Conservation (phyloP, 2,797 vertebrate genomes). For the Mareca strepera region DNA sequence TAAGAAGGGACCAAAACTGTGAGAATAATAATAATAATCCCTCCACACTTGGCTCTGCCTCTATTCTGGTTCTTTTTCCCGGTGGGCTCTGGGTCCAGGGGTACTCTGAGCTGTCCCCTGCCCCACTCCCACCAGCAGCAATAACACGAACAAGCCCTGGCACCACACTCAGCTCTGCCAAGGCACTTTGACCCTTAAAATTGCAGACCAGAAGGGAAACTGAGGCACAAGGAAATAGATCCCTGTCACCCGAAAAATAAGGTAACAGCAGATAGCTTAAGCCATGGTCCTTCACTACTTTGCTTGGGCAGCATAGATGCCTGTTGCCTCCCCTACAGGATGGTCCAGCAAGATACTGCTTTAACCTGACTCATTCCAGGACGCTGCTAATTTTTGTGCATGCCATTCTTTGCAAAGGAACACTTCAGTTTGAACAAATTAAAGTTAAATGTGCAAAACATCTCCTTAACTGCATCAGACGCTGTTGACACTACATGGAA, state of each 20-base stretch:
- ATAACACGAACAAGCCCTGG: neutral
- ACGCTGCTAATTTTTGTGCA: neutral
- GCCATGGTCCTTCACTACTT: neutral
- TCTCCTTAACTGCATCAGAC: neutral
- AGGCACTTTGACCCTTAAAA: neutral
- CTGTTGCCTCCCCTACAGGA: neutral
- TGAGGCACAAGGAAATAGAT: neutral
- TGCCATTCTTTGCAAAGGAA: neutral
- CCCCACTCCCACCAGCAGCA: neutral
- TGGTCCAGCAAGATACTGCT: neutral
- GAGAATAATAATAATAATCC: neutral
- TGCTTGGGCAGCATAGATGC: neutral
- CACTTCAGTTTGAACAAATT: neutral
- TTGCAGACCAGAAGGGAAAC: neutral
- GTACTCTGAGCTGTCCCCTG: neutral
- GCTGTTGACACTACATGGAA: neutral
- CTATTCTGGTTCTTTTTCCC: neutral
- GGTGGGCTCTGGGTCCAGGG: neutral
- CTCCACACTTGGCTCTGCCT: neutral
- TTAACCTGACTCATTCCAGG: neutral
- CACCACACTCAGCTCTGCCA: neutral
- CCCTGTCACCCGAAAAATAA: neutral
- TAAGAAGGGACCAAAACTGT: neutral
- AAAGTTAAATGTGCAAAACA: neutral
- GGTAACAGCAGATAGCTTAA: neutral